Conservation (phyloP, 2,113 vertebrate species). For the Gnathonemus echidnorhynchus region DNA sequence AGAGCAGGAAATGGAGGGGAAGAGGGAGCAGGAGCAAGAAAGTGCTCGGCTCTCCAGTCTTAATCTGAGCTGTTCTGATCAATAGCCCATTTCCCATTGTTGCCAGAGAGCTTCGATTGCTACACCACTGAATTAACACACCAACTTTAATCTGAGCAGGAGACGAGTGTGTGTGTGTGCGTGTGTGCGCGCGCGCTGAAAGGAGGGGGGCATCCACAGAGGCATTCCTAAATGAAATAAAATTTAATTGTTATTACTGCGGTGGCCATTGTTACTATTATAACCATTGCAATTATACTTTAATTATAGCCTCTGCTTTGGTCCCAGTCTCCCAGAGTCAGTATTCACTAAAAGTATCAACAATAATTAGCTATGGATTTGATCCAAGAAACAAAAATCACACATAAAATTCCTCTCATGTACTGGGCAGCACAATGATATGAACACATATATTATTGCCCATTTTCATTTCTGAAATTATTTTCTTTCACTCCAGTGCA, state of each 20-base stretch:
- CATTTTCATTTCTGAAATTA: neutral
- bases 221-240: conserved; percentile 75
- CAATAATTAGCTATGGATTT: conserved; percentile 52
- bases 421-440: neutral
- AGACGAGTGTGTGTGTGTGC: conserved; percentile 58
- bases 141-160: conserved; percentile 91
- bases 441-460: neutral
- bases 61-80: conserved; percentile 96
- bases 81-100: conserved; percentile 99
- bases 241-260: conserved; percentile 76
- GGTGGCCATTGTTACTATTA: conserved; percentile 63
- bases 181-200: conserved; percentile 34
- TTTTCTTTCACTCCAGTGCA: neutral
- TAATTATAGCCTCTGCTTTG: conserved; percentile 34
- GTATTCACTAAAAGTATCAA: conserved; percentile 53
- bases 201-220: conserved; percentile 59
- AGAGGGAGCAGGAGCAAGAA: conserved; percentile 84
- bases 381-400: neutral
- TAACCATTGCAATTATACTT: conserved; percentile 60
- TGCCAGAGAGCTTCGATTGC: conserved; percentile 96
- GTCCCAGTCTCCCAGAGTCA: conserved; percentile 23
- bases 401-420: neutral
- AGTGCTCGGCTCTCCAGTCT: conserved; percentile 94
- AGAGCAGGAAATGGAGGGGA: conserved; percentile 65
- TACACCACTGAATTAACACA: conserved; percentile 93